These are phyloP conservation scores for Martes martes DNA, from an alignment of 2,113 vertebrate genomes.

Conservation along the genomic window DNA sequence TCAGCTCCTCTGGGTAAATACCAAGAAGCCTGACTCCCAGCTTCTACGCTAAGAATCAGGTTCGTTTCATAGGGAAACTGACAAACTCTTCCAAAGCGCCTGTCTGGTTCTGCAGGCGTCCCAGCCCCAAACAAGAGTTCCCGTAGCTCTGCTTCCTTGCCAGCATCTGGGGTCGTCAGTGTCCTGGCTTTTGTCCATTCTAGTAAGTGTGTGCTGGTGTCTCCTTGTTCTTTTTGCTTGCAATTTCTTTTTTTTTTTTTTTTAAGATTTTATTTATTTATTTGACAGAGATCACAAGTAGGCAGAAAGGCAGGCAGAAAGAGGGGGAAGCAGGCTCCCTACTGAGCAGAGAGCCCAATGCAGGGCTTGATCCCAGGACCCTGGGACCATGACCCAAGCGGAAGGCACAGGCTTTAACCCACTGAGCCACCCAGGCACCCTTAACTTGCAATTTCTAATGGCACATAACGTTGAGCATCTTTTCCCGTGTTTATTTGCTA, in stretches of 20 bases:
- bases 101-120: accelerated
- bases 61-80: neutral
- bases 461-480: accelerated
- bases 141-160: accelerated
- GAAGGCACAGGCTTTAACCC: too few relatives aligned
- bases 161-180: accelerated
- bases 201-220: accelerated
- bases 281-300: too few relatives aligned
- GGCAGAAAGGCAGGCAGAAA: too few relatives aligned
- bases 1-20: neutral
- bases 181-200: accelerated
- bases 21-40: too few relatives aligned
- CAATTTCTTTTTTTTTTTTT: neutral
- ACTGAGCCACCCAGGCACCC: too few relatives aligned
- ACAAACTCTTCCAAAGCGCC: neutral
- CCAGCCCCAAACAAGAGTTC: accelerated
- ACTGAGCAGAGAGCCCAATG: too few relatives aligned
- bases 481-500: accelerated
- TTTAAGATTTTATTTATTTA: too few relatives aligned
- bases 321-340: too few relatives aligned
- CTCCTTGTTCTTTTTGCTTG: accelerated
- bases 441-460: accelerated
- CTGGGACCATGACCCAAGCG: too few relatives aligned
- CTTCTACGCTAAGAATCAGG: accelerated
- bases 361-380: too few relatives aligned